These are phyloP conservation scores for Aegotheles bennettii DNA, from an alignment of 2,113 vertebrate genomes.

Conservation along the genomic window DNA sequence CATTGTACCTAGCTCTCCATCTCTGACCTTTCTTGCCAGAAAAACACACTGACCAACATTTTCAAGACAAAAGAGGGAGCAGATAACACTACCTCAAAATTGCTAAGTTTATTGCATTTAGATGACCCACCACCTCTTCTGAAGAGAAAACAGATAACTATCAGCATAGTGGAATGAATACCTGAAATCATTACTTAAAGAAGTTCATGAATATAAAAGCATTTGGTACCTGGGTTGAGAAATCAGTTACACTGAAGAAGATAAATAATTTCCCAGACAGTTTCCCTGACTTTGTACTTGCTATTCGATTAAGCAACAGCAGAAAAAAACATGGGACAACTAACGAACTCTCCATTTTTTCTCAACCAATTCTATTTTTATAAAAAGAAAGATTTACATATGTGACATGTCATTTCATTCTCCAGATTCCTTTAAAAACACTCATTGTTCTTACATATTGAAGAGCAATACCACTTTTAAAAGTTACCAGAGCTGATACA, in stretches of 20 bases:
- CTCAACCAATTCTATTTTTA: not conserved
- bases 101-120: not conserved
- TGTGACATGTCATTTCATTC: not conserved
- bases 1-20: not conserved
- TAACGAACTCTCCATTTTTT: not conserved
- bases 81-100: not conserved
- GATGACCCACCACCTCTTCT: not conserved
- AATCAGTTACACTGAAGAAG: not conserved
- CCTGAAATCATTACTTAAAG: not conserved
- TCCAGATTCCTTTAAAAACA: not conserved
- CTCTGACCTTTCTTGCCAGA: not conserved
- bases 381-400: not conserved
- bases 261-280: not conserved
- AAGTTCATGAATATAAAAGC: not conserved
- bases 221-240: accelerated
- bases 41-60: not conserved
- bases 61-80: not conserved
- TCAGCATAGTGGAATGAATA: not conserved
- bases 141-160: not conserved
- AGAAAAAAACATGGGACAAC: not conserved
- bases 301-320: not conserved
- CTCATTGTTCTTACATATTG: not conserved
- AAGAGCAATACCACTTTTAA: not conserved
- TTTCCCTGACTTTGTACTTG: not conserved
- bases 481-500: not conserved